A percentile compares a stretch with the other conserved stretches of the same genome.
phyloP scores from a whole-genome alignment of 2,113 vertebrate species.

The Uropsilus gracilis region DNA sequence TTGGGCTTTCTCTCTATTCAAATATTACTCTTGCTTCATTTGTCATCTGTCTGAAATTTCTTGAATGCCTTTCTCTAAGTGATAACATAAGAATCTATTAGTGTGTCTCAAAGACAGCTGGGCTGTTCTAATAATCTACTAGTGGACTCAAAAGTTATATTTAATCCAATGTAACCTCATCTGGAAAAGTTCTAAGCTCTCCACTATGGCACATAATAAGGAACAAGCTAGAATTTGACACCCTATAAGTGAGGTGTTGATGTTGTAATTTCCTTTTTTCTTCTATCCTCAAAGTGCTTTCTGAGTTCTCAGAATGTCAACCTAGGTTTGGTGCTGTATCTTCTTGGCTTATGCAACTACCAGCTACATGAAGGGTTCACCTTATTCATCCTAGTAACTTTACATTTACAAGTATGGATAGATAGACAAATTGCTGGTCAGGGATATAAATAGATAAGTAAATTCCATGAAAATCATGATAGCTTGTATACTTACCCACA shows the following conservation, averaged over 20 bases:
- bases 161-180: slow-evolving; percentile 36
- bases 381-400: background rate
- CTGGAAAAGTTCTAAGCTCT: slow-evolving; percentile 44
- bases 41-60: slow-evolving; percentile 37
- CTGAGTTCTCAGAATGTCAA: background rate
- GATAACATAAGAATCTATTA: background rate
- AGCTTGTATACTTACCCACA: background rate
- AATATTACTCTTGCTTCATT: slow-evolving; percentile 24
- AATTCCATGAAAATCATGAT: background rate
- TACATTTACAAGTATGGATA: background rate
- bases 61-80: slow-evolving; percentile 17
- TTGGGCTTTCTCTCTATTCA: background rate
- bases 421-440: background rate
- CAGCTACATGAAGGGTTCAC: background rate
- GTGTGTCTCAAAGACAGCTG: slow-evolving; percentile 22
- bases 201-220: background rate
- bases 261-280: background rate
- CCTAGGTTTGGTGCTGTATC: background rate
- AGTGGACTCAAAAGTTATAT: background rate
- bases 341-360: background rate
- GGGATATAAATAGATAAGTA: background rate
- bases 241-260: background rate
- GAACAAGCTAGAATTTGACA: background rate
- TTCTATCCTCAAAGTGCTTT: background rate
- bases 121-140: background rate